These are phyloP conservation scores for Mylabris sibirica DNA, from an alignment of 2,888 invertebrate genomes.

Conservation along the genomic window DNA sequence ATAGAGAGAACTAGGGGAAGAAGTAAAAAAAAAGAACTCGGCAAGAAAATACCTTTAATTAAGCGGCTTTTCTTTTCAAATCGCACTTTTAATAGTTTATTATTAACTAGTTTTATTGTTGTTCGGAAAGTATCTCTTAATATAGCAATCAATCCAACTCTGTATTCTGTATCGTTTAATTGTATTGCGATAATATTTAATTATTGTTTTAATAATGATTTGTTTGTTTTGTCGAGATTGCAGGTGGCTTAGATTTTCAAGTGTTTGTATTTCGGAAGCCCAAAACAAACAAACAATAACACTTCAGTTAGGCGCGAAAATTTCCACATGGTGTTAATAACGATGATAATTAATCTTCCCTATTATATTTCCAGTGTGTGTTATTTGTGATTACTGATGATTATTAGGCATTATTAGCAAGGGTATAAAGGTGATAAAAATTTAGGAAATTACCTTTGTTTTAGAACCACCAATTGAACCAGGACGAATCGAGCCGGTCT, in stretches of 20 bases:
- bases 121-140: background rate
- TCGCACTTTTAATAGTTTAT: no score
- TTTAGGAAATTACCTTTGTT: constrained; percentile 79
- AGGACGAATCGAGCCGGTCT: constrained; percentile 94
- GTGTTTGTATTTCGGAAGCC: background rate
- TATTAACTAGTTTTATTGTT: no score
- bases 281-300: background rate
- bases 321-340: background rate
- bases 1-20: no score
- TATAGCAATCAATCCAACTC: background rate
- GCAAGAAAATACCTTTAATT: no score
- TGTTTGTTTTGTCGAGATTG: constrained; percentile 2
- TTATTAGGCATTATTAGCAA: no score
- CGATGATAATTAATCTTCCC: background rate
- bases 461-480: constrained; percentile 95
- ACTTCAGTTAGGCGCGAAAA: background rate
- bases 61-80: no score
- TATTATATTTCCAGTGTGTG: no score
- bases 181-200: background rate
- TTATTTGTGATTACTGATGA: no score
- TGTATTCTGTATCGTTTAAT: background rate
- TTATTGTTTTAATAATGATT: background rate
- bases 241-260: background rate
- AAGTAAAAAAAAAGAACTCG: no score
- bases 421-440: no score